A percentile compares a stretch with the other conserved stretches of the same genome.
Conservation (phyloP, 2,797 vertebrate species). For the Oreochromis grahami region DNA sequence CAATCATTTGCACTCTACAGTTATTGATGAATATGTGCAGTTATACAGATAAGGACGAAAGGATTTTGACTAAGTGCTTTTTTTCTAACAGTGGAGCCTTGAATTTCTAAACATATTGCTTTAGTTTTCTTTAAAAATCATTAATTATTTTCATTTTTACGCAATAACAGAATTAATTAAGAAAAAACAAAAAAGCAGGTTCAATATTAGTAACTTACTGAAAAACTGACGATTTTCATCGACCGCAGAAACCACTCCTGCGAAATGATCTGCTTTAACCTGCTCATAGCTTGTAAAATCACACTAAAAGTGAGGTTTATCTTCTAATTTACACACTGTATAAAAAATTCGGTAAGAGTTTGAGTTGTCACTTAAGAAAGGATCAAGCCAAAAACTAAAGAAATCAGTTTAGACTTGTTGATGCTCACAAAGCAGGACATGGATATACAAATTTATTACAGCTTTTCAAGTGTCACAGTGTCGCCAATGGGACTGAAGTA, state of each 20-base stretch:
- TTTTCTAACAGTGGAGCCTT: neutral
- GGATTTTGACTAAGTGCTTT: neutral
- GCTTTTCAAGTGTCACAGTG: neutral
- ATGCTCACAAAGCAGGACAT: neutral
- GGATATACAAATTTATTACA: neutral
- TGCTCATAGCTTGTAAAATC: neutral
- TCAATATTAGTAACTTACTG: neutral
- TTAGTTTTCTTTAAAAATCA: neutral
- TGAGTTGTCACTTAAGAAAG: neutral
- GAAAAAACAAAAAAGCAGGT: rapidly evolving
- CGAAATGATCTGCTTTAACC: neutral
- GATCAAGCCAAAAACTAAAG: neutral
- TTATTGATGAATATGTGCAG: neutral
- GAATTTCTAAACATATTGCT: neutral
- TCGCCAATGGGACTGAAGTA: neutral
- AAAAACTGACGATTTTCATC: neutral
- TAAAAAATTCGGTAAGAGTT: neutral
- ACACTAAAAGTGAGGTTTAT: neutral
- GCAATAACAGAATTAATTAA: neutral
- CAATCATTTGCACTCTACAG: neutral
- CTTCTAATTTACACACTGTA: neutral
- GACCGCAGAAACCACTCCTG: neutral
- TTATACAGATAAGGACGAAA: neutral
- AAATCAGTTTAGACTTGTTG: neutral
- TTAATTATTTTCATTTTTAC: neutral